A percentile compares a stretch with the other conserved stretches of the same genome.
Conservation (phyloP, 2,888 invertebrate species). For the Cephus nigrinus region DNA sequence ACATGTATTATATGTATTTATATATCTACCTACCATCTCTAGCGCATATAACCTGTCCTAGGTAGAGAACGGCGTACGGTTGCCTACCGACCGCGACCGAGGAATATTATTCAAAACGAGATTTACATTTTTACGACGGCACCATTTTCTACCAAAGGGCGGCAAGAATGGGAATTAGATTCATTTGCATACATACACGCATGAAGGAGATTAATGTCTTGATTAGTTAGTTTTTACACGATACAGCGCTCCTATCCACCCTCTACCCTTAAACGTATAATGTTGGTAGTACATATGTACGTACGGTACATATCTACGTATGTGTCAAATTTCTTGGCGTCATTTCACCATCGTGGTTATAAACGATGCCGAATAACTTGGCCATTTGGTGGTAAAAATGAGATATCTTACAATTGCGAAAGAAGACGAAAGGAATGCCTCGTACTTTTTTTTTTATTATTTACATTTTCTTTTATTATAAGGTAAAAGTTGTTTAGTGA, state of each 20-base stretch:
- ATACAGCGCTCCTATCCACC: not conserved
- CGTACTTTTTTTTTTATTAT: too few relatives aligned
- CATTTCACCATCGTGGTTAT: not conserved
- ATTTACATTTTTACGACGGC: slow-evolving; percentile 60
- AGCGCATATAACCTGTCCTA: slow-evolving; percentile 19
- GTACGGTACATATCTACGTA: not conserved
- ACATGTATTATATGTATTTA: not conserved
- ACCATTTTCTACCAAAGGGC: slow-evolving; percentile 49
- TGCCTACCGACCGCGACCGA: slow-evolving; percentile 27
- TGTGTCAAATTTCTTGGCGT: not conserved
- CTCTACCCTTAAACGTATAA: not conserved
- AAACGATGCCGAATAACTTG: not conserved
- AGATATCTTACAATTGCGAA: not conserved
- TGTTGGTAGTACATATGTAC: not conserved
- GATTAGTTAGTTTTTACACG: slow-evolving; percentile 52
- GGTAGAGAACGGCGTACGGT: slow-evolving; percentile 22
- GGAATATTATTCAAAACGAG: slow-evolving; percentile 56
- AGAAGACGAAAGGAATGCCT: not conserved
- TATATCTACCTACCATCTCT: slow-evolving; percentile 27
- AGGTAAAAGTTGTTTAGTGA: too few relatives aligned
- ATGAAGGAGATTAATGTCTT: slow-evolving; percentile 56
- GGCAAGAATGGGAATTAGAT: slow-evolving; percentile 55
- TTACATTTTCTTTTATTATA: too few relatives aligned
- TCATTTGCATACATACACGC: slow-evolving; percentile 53
- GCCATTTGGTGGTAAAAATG: not conserved